Base-by-base conservation (phyloP, 2,797 vertebrate genomes). In the Pogoniulus pusillus region DNA sequence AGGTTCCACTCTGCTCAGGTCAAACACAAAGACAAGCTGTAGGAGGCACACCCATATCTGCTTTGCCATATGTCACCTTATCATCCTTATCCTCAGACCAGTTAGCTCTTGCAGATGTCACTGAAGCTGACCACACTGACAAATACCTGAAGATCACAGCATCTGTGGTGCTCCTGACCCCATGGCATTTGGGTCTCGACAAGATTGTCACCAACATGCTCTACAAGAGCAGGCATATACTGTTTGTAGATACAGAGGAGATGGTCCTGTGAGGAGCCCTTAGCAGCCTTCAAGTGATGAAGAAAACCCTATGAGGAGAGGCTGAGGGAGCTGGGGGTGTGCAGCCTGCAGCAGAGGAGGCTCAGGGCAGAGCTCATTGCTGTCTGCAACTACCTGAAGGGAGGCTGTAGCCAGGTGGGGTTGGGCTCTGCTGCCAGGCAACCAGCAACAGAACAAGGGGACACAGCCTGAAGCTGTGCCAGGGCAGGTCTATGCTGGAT, bases 81-180 rank as follows among this genome's bases (percentile, higher is more conserved):
- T 37, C 74, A 58, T 70, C 47, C 74, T 72, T 69, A 84, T 82
- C 71, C 68, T 65, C 75, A 86, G 85, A 88, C 69, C 91, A 75
- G 62, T 92, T 90, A 93, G 69, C 87, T 80, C 66, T 91, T 95
- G 80, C 85, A 89, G 86, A 90, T 85, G 64, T 84, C 95, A 93
- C 93, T 95, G 95, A 22, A 93, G 65, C n/a, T 37, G 65, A 80
- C 85, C 92, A 10, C 22, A 68, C 54, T 71, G 74, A 88, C 95
- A 89, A 91, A 60, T 39, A 73, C 76, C 87, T 93, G 72, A 87
- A 89, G 87, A 89, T 89, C 85, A 35, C 79, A 76, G 68, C 83
- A 79, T 45, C 80, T 64, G 82, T 72, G 53, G 54, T 22, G 78
- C 82, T 85, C 78, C 87, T 82, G 68, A 87, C 95, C 92, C 35